Evolutionary conservation across 2,113 vertebrate species (phyloP), one percentile per base, ranked within the genome.

Genomic region (Syngnathus typhle): DNA sequence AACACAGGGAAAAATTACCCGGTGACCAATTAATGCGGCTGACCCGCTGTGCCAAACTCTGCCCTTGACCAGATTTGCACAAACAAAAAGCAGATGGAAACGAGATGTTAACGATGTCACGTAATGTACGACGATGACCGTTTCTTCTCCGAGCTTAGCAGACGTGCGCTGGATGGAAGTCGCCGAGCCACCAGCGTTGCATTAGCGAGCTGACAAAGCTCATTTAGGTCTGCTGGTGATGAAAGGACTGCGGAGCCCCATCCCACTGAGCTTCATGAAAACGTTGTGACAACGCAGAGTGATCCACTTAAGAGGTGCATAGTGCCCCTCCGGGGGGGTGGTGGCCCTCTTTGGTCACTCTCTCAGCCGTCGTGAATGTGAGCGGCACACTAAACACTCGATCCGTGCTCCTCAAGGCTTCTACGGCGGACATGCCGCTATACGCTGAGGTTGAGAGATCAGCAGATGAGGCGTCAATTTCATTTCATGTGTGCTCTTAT

Each of bases 271-370:
- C 76, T 77, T 78, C 59, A 67, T 78, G 80, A 75, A 78, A 88
- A 71, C 72, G 65, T 80, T 86, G 78, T 87, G 86, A 89, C 85
- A 87, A 79, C 54, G 47, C 74, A 71, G 85, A 85, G 80, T 76
- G 77, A 82, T 85, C 80, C 82, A 85, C 83, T 88, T 87, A 86
- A 75, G 76, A 85, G 80, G 78, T 82, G 81, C 85, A 79, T 60
- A 74, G 81, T 78, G 77, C 23, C 81, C 82, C 82, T 84, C n/a
- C 27, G 46, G 82, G 82, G 86, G 79, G 71, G 71, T 60, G 66
- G 68, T 60, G 71, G 72, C 55, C 73, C 56, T 67, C 80, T 76
- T 75, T 78, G 74, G 67, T 78, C 65, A 68, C 60, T 65, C 71
- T 71, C 36, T 55, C 41, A 58, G 63, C 70, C 75, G 52, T 66